These are phyloP conservation scores for Drosophila meridiana DNA, from an alignment of 2,888 invertebrate genomes.

Conservation along the genomic window DNA sequence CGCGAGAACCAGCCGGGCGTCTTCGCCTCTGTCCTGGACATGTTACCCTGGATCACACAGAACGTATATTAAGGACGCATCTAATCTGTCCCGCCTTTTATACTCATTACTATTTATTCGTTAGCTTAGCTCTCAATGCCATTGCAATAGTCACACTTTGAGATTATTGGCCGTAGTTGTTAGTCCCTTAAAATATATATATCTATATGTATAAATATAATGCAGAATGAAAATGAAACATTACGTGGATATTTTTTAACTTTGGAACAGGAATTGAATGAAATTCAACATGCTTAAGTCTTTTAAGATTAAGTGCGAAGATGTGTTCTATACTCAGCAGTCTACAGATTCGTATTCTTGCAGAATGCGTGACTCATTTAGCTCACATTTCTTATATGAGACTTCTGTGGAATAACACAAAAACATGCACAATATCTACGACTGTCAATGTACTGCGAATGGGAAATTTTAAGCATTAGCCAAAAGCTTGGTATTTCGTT, in stretches of 20 bases:
- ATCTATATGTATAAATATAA: slow-evolving; percentile 13
- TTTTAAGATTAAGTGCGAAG: not conserved
- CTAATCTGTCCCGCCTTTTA: not conserved
- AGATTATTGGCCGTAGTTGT: slow-evolving; percentile 33
- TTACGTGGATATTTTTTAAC: not conserved
- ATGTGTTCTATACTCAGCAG: not conserved
- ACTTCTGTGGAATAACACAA: not conserved
- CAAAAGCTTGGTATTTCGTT: not conserved
- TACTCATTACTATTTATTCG: slow-evolving; percentile 47
- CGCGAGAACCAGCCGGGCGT: slow-evolving; percentile 86
- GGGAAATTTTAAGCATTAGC: not conserved
- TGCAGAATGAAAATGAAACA: slow-evolving; percentile 29
- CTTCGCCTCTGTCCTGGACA: slow-evolving; percentile 86
- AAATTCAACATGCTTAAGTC: too few relatives aligned
- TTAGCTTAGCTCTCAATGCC: slow-evolving; percentile 44
- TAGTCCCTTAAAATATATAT: slow-evolving; percentile 20
- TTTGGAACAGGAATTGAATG: too few relatives aligned
- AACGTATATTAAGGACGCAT: slow-evolving; percentile 63
- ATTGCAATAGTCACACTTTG: slow-evolving; percentile 50
- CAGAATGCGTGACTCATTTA: not conserved
- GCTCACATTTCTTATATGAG: not conserved
- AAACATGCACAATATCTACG: not conserved
- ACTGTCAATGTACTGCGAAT: not conserved
- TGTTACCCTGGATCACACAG: slow-evolving; percentile 86
- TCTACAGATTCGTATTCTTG: not conserved